Evolutionary conservation across 1,140 invertebrate species (phyloP).

Genomic region (Melitaea cinxia): DNA sequence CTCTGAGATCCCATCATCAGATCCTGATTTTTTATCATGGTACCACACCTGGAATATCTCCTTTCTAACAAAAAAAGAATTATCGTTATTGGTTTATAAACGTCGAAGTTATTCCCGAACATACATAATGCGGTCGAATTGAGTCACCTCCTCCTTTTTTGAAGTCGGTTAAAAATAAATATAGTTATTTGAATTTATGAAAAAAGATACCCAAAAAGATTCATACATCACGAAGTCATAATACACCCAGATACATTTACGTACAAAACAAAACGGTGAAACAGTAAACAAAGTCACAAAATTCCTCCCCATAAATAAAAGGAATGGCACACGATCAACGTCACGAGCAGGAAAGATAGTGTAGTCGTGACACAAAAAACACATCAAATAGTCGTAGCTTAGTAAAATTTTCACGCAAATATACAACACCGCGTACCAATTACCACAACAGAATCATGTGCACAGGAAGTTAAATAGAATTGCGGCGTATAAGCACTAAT

Average conservation of each 20-base stretch:
- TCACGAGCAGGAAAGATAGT: constrained; percentile 18
- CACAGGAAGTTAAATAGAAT: constrained; percentile 15
- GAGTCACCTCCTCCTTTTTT: too few relatives aligned
- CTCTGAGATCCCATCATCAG: too few relatives aligned
- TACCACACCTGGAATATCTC: too few relatives aligned
- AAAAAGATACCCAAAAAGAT: too few relatives aligned
- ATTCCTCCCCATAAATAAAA: constrained; percentile 16
- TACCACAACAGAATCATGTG: constrained; percentile 15
- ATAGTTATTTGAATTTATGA: too few relatives aligned
- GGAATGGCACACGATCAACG: constrained; percentile 22
- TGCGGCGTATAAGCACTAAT: constrained; percentile 6
- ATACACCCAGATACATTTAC: background rate
- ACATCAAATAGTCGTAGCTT: constrained; percentile 7
- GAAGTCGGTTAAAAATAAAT: too few relatives aligned
- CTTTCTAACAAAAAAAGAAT: too few relatives aligned
- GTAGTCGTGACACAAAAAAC: constrained; percentile 9
- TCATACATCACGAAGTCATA: background rate
- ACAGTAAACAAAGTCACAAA: background rate
- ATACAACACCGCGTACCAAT: constrained; percentile 8
- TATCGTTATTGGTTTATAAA: too few relatives aligned
- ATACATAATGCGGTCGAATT: too few relatives aligned
- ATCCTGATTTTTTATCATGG: too few relatives aligned
- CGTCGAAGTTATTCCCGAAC: too few relatives aligned
- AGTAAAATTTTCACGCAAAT: constrained; percentile 20
- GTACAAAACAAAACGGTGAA: background rate